A percentile compares a stretch with the other conserved stretches of the same genome.
Evolutionary conservation across 2,797 vertebrate species (phyloP).

Genomic region (Gymnoscopelus braueri): DNA sequence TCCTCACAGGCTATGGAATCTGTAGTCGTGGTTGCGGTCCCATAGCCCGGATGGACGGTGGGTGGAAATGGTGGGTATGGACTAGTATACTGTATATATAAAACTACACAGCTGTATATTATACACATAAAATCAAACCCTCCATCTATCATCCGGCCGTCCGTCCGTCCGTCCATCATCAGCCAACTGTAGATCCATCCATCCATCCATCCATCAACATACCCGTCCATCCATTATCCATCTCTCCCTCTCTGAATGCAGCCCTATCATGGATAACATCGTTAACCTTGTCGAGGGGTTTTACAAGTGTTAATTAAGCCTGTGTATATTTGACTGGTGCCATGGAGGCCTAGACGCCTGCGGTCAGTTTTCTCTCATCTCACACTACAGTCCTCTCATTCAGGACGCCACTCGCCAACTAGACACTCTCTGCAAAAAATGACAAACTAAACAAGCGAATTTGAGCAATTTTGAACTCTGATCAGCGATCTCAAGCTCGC

Average conservation of each 20-base stretch:
- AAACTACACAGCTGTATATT: too few species aligned
- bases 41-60: too few species aligned
- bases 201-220: background rate
- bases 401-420: constrained; percentile 41
- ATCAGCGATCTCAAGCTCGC: constrained; percentile 32
- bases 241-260: constrained; percentile 6
- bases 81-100: too few species aligned
- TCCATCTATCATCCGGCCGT: too few species aligned
- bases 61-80: too few species aligned
- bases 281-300: constrained; percentile 53
- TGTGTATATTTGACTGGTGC: constrained; percentile 77
- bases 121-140: too few species aligned
- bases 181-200: background rate
- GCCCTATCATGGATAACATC: constrained; percentile 47
- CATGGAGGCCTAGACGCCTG: constrained; percentile 66
- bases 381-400: constrained; percentile 67
- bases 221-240: background rate
- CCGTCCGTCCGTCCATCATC: background rate
- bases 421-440: constrained; percentile 36
- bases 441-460: constrained; percentile 15
- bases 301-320: constrained; percentile 71
- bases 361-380: constrained; percentile 71
- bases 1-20: too few species aligned
- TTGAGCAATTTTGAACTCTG: constrained; percentile 17
- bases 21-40: too few species aligned